Evolutionary conservation across 53 echinoderm and acorn worm species (phyloP).

Genomic region (Henricia sp.): DNA sequence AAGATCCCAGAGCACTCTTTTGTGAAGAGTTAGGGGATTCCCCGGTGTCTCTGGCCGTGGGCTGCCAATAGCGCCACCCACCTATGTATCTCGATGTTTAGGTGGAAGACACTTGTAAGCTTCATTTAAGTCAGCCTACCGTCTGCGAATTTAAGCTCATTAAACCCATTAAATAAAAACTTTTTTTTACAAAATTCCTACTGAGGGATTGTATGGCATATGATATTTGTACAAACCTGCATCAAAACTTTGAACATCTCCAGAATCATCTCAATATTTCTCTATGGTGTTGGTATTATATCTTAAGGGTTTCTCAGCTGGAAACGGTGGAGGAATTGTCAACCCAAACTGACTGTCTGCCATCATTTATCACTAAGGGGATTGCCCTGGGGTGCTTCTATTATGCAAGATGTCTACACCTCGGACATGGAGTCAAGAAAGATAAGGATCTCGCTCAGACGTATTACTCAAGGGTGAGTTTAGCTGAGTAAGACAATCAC

Average conservation of each 20-base stretch:
- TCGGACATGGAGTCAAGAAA: constrained; percentile 94
- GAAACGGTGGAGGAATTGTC: constrained; percentile 76
- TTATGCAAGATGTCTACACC: constrained; percentile 92
- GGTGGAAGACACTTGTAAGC: no score
- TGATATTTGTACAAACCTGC: not conserved
- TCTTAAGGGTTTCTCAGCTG: constrained; percentile 79
- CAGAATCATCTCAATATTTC: not conserved
- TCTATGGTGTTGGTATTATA: not conserved
- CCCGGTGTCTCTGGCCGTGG: no score
- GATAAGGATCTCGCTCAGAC: constrained; percentile 87
- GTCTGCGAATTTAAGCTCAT: no score
- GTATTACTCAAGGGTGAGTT: constrained; percentile 89
- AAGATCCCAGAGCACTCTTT: no score
- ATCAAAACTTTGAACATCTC: not conserved
- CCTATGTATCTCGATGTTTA: no score
- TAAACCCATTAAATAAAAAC: no score
- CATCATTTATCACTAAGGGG: constrained; percentile 87
- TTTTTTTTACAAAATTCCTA: no score
- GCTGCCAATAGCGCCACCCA: no score
- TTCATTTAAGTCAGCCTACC: no score
- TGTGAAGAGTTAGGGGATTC: no score
- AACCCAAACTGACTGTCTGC: constrained; percentile 86
- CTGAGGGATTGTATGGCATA: not conserved
- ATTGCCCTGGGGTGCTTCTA: constrained; percentile 95
- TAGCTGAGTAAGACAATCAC: constrained; percentile 68